Base-by-base conservation (phyloP, 2,888 invertebrate genomes). In the Lasioglossum pauxillum region DNA sequence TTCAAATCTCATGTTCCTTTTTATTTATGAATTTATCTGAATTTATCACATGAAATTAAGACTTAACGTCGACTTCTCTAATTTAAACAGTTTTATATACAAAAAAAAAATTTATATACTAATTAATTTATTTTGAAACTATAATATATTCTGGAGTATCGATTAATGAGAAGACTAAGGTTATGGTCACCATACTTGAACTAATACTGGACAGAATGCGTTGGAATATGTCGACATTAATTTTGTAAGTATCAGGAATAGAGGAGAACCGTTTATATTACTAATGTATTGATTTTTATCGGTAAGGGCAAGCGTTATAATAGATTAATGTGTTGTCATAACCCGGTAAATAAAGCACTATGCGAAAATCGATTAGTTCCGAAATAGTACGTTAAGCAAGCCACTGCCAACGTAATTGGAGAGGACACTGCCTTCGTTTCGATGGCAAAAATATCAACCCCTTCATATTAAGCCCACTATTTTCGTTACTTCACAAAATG, bases 281-380 rank as follows among this genome's bases (percentile, higher is more conserved):
- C 35, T 60, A 19, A 41, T 41, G 27, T 27, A 60, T 75, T 41
- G 41, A 75, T 46, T 46, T 77, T 31, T 35, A 49, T 31, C 46
- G 14, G 60, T 67, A 27, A 41, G 31, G 44, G 19, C 46, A 64
- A 7, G 64, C 31, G 27, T 71, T 41, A 49, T 72, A 72, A 72
- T 78, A 57, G 53, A 78, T 57, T 72, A 72, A 72, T 78, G 46
- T 23, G 57, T 57, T 31, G 38, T 41, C 46, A 49, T 75, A 72
- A 27, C 35, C 44, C 49, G 44, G 53, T 72, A 79, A 76, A 69
- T 75, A 53, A 79, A 78, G 77, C 38, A 64, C 41, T 60, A 75
- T 31, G 57, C 19, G 64, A 72, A 82, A 77, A 90, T 90, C 88
- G 89, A 89, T 90, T 84, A 82, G 71, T 74, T 72, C 75, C 78